These are phyloP conservation scores for Elgonia sp. DNA, from an alignment of 2,888 invertebrate species.

Conservation along the genomic window DNA sequence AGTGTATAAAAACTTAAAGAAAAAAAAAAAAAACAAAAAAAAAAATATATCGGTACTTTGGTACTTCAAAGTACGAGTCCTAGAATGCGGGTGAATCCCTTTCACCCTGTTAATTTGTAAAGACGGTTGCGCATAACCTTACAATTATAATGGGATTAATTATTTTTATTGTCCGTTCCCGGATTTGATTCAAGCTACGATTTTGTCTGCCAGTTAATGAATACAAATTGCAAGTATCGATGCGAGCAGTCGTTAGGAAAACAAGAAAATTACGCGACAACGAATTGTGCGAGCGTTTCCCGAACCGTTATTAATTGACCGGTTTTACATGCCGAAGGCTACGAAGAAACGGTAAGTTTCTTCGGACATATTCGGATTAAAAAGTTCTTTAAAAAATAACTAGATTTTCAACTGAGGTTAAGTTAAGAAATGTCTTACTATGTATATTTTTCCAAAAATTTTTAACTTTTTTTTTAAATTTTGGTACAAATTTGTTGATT, in stretches of 20 bases:
- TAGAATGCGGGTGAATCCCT: conserved; percentile 46
- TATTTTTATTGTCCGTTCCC: conserved; percentile 41
- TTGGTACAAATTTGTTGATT: too few species aligned
- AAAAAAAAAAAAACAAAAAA: too few species aligned
- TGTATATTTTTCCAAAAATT: too few species aligned
- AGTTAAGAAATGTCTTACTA: too few species aligned
- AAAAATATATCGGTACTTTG: too few species aligned
- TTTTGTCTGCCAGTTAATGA: conserved; percentile 53
- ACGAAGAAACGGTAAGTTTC: not conserved
- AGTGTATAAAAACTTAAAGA: too few species aligned
- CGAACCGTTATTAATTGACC: conserved; percentile 58
- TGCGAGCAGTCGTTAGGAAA: not conserved
- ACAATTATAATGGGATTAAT: conserved; percentile 59
- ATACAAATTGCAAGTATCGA: conserved; percentile 33
- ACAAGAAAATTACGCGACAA: conserved; percentile 36
- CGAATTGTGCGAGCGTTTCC: conserved; percentile 26
- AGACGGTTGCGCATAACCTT: conserved; percentile 42
- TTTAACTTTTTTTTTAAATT: too few species aligned
- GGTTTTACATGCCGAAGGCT: conserved; percentile 50
- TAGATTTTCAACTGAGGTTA: too few species aligned
- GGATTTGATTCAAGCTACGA: conserved; percentile 43
- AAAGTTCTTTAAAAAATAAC: not conserved
- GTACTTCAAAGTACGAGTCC: not conserved
- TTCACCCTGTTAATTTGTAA: conserved; percentile 42
- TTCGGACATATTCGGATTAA: not conserved